Evolutionary conservation across 2,797 vertebrate species (phyloP).

Genomic region (Borostomias antarcticus): DNA sequence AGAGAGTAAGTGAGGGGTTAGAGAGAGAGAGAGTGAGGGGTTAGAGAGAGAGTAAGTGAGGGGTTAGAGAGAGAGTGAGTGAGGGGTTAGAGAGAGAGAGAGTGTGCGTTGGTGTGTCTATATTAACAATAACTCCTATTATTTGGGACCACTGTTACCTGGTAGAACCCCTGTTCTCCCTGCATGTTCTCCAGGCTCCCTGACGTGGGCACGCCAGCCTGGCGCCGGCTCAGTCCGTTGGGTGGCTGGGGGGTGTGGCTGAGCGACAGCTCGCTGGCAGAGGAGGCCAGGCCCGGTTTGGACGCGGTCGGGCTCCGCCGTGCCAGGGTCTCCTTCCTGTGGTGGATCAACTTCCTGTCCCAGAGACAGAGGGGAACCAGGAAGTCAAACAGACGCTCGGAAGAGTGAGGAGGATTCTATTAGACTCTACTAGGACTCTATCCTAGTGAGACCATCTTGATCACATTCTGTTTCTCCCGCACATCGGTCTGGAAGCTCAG

Average conservation of each 20-base stretch:
- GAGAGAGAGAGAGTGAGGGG: no score
- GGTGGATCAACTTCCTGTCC: slow-evolving; percentile 93
- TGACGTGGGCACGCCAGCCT: slow-evolving; percentile 82
- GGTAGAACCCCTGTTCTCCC: slow-evolving; percentile 82
- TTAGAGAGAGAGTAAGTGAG: no score
- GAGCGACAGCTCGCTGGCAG: slow-evolving; percentile 88
- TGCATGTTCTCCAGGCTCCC: slow-evolving; percentile 80
- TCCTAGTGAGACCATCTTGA: no score
- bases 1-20: no score
- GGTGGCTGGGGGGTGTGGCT: slow-evolving; percentile 80
- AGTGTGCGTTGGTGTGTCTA: background rate
- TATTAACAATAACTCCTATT: no score
- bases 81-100: no score
- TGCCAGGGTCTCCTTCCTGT: slow-evolving; percentile 93
- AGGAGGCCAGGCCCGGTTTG: slow-evolving; percentile 80
- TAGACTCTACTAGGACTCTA: no score
- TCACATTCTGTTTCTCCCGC: no score
- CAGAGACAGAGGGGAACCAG: slow-evolving; percentile 10
- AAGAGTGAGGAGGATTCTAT: no score
- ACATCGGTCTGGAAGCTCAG: no score
- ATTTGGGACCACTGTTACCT: slow-evolving; percentile 73
- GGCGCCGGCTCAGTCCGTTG: slow-evolving; percentile 87
- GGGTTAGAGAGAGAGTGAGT: no score
- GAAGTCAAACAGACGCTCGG: slow-evolving; percentile 8
- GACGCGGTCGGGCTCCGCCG: slow-evolving; percentile 82